These are phyloP conservation scores for Melikaiella ostensackeni DNA, from an alignment of 2,888 invertebrate genomes.

Conservation along the genomic window DNA sequence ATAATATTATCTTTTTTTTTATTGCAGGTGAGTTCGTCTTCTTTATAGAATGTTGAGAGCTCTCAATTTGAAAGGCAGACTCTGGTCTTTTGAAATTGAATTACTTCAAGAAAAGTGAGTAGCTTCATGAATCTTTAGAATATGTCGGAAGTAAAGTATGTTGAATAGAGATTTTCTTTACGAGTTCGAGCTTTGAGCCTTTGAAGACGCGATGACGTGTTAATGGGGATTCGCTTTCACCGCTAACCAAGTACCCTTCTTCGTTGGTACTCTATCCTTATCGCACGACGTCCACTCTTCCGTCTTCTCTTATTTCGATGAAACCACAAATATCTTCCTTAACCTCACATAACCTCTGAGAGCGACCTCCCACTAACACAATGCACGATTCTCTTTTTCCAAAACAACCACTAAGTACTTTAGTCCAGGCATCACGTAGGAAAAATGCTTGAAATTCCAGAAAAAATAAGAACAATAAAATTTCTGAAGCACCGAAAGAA, in stretches of 20 bases:
- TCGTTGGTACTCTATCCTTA: conserved; percentile 13
- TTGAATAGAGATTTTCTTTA: conserved; percentile 1
- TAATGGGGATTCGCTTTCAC: conserved; percentile 48
- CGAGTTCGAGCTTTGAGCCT: background rate
- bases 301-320: conserved; percentile 27
- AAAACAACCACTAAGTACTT: conserved; percentile 15
- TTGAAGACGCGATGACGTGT: conserved; percentile 43
- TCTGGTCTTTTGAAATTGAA: background rate
- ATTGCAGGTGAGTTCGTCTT: conserved; percentile 24
- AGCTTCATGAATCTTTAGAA: conserved; percentile 5
- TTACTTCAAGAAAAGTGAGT: background rate
- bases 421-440: no score
- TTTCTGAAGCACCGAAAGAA: no score
- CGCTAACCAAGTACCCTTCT: conserved; percentile 35
- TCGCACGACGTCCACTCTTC: conserved; percentile 28
- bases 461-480: no score
- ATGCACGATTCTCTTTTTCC: conserved; percentile 35
- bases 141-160: background rate
- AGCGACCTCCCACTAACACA: conserved; percentile 21
- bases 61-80: background rate
- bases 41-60: background rate
- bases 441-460: no score
- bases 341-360: conserved; percentile 16
- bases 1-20: conserved; percentile 1
- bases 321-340: conserved; percentile 30